Evolutionary conservation across 2,113 vertebrate genomes (phyloP).

Genomic region (Edolisoma coerulescens): DNA sequence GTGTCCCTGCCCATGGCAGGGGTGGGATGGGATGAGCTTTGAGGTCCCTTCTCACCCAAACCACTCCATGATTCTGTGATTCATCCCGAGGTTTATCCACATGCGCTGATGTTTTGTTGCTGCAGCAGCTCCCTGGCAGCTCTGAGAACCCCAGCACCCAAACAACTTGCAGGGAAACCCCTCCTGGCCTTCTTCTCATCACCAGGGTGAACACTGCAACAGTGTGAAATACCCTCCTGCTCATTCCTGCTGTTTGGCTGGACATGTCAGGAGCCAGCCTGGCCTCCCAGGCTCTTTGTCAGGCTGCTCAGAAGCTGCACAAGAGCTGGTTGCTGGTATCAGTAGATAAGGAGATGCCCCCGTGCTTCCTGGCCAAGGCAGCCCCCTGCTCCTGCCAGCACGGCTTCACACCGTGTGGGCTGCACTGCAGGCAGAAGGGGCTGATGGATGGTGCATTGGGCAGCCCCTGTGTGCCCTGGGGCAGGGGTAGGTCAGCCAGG

Average conservation of each 20-base stretch:
- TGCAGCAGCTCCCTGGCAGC: not conserved
- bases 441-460: accelerated
- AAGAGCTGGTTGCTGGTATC: not conserved
- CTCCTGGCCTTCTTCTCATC: not conserved
- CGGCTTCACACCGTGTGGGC: accelerated
- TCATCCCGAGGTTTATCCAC: not conserved
- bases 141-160: not conserved
- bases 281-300: too few relatives aligned
- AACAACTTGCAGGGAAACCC: not conserved
- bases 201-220: not conserved
- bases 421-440: not conserved
- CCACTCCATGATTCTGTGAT: not conserved
- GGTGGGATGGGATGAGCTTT: not conserved
- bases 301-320: not conserved
- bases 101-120: not conserved
- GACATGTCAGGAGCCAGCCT: not conserved
- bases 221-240: not conserved
- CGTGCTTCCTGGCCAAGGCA: not conserved
- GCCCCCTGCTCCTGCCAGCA: not conserved
- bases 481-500: not conserved
- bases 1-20: not conserved
- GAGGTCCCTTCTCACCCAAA: not conserved
- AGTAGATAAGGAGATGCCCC: not conserved
- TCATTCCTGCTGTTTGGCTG: not conserved
- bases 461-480: not conserved